Evolutionary conservation across 2,797 vertebrate genomes (phyloP).

Genomic region (Poeciliopsis gracilis): DNA sequence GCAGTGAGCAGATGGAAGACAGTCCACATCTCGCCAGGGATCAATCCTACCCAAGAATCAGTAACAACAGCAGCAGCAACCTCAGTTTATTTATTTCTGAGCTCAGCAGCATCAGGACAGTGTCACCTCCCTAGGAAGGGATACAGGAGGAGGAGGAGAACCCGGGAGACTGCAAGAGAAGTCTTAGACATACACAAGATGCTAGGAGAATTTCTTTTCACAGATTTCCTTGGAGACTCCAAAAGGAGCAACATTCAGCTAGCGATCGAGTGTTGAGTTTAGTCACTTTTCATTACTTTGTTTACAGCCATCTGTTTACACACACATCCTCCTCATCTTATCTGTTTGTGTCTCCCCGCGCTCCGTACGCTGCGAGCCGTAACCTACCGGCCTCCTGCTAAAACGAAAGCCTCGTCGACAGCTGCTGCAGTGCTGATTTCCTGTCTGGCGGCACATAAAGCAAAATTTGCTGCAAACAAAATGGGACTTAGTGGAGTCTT

Average conservation of each 20-base stretch:
- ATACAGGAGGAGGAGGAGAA: conserved; percentile 40
- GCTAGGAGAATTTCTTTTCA: conserved; percentile 36
- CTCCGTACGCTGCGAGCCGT: conserved; percentile 35
- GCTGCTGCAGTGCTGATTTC: conserved; percentile 51
- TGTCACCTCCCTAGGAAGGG: conserved; percentile 61
- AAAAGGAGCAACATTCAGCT: conserved; percentile 52
- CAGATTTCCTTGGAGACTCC: conserved; percentile 61
- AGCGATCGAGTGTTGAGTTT: conserved; percentile 56
- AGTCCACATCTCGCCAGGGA: conserved; percentile 72
- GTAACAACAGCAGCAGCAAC: conserved; percentile 43
- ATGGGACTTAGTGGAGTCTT: conserved; percentile 52
- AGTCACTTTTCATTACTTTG: conserved; percentile 76
- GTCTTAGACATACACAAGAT: conserved; percentile 59
- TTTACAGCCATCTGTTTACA: conserved; percentile 79
- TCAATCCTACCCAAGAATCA: conserved; percentile 67
- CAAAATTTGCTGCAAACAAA: conserved; percentile 48
- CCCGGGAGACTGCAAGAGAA: conserved; percentile 52
- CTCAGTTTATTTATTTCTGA: conserved; percentile 71
- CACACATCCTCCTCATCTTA: conserved; percentile 49
- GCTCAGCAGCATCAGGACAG: conserved; percentile 46
- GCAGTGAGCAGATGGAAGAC: conserved; percentile 77
- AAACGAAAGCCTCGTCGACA: conserved; percentile 39
- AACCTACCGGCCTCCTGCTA: conserved; percentile 56
- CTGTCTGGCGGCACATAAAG: conserved; percentile 44
- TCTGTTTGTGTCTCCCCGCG: conserved; percentile 26